phyloP scores from a whole-genome alignment of 2,113 vertebrate genomes.

The Zosterops borbonicus region DNA sequence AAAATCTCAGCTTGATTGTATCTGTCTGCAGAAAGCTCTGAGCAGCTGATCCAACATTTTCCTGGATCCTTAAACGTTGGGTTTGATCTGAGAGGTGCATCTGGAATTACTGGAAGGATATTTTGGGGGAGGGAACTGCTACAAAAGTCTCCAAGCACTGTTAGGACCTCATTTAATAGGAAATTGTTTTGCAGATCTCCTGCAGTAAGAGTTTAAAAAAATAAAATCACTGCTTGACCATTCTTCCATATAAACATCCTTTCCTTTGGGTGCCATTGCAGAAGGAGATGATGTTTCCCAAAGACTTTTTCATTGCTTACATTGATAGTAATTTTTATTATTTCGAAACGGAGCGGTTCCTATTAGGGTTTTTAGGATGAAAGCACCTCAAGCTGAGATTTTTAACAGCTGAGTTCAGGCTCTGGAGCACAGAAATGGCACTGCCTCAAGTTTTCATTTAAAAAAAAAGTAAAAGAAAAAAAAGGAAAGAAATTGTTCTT shows the following conservation, averaged over 20 bases:
- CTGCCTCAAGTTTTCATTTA: not conserved
- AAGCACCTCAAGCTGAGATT: not conserved
- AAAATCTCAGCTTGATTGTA: not conserved
- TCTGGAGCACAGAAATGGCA: not conserved
- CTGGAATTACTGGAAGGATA: not conserved
- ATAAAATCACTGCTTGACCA: not conserved
- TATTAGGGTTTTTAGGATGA: not conserved
- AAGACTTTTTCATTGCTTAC: not conserved
- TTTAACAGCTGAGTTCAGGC: not conserved
- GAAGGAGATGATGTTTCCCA: not conserved
- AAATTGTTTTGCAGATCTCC: not conserved
- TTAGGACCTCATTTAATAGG: not conserved
- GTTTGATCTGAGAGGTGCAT: not conserved
- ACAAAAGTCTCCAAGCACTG: not conserved
- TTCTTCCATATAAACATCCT: not conserved
- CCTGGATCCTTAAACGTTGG: not conserved
- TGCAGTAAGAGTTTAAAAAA: accelerated
- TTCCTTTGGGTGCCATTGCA: not conserved
- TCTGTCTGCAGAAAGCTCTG: not conserved
- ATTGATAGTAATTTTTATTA: not conserved
- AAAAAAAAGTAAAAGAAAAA: not conserved
- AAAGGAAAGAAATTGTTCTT: not conserved
- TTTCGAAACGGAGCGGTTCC: not conserved
- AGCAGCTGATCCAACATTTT: not conserved
- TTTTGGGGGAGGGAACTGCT: not conserved